These are phyloP conservation scores for Carassius gibelio DNA, from an alignment of 2,113 vertebrate species.

Conservation along the genomic window DNA sequence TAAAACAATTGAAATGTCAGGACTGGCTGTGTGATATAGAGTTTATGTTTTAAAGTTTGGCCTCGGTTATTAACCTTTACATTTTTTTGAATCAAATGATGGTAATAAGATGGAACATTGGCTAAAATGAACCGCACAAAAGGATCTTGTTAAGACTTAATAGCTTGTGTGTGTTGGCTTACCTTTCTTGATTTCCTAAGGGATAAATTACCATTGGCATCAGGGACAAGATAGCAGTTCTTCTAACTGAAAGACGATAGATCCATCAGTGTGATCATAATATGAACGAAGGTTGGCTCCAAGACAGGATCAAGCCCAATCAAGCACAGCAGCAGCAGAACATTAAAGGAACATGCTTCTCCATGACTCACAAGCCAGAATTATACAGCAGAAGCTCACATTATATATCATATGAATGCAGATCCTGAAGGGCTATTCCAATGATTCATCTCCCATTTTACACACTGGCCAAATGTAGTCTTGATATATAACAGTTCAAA, in stretches of 20 bases:
- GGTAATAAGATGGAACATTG: background rate
- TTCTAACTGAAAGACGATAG: background rate
- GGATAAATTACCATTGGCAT: background rate
- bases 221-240: background rate
- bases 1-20: background rate
- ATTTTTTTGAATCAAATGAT: background rate
- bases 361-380: background rate
- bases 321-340: background rate
- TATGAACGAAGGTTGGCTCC: background rate
- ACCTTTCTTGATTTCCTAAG: slow-evolving; percentile 1
- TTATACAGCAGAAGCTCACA: background rate
- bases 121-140: background rate
- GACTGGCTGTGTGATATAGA: background rate
- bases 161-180: background rate
- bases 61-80: background rate
- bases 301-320: background rate
- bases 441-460: background rate
- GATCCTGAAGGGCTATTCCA: background rate
- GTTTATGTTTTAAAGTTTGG: background rate
- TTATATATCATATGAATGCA: background rate
- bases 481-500: slow-evolving; percentile 2
- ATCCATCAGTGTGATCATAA: slow-evolving; percentile 12
- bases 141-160: no score
- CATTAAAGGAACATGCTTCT: background rate
- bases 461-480: slow-evolving; percentile 1